Evolutionary conservation across 1,140 invertebrate species (phyloP), one percentile per base, ranked within the genome.

Genomic region (Cherax quadricarinatus): DNA sequence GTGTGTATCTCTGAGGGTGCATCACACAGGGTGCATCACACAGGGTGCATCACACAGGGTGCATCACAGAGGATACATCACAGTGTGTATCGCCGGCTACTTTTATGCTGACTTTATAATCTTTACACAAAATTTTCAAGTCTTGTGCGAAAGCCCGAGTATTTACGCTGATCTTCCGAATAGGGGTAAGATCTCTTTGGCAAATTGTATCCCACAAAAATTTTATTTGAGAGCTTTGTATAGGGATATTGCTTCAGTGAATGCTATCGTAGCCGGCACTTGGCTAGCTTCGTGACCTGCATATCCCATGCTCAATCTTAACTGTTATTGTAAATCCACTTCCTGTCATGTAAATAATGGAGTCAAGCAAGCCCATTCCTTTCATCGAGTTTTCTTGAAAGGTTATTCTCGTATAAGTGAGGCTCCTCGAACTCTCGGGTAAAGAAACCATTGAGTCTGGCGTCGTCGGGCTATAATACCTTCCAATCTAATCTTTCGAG

Each of bases 301-400:
- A 30, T 86, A 86, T 86, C 84, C 30, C 62, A 66, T 62, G 30
- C n/a, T 86, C 70, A 86, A 86, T 86, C 84, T 86, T 86, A 86
- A 86, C 84, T 86, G 18, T 86, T 75, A 70, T 48, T 51, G 84
- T 86, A 86, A 75, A 86, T 86, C 73, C 30, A 51, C 84, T 60
- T 73, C 84, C 24, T 75, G 84, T 86, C 66, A 86, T 86, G 84
- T 86, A 86, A 86, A 86, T 86, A 73, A 86, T 86, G 84, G 18
- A 66, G 84, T 75, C 84, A 86, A 75, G 62, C 49, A 41, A 60
- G 62, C 66, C 66, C 51, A n/a, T 75, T 86, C 4, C 62, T 57
- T 85, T 18, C 62, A 66, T 49, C 49, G 84, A 14, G 30, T 51
- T 48, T 66, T 66, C 18, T 66, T 66, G 62, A 18, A 21, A 18